Conservation (phyloP, 2,113 vertebrate genomes). For the Bubalus kerabau region DNA sequence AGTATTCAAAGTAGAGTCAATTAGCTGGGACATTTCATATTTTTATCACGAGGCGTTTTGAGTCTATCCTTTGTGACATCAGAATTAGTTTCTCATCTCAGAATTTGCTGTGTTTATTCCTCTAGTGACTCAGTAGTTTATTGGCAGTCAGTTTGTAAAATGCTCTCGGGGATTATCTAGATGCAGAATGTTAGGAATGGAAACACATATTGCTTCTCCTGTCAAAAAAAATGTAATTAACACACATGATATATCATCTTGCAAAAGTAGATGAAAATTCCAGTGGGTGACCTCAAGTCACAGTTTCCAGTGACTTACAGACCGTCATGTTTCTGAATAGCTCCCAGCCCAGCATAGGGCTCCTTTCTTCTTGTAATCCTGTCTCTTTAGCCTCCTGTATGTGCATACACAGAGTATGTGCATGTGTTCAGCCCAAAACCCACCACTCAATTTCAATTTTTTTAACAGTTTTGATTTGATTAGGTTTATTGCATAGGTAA, state of each 20-base stretch:
- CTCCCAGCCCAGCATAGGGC: not conserved
- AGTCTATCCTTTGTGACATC: not conserved
- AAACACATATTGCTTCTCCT: conserved; percentile 7
- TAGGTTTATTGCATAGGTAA: not conserved
- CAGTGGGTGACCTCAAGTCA: not conserved
- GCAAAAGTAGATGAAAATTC: conserved; percentile 27
- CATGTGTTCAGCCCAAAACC: not conserved
- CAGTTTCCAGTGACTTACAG: not conserved
- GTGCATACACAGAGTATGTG: not conserved
- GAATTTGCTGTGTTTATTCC: conserved; percentile 32
- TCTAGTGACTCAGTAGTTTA: conserved; percentile 44
- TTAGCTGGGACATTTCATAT: not conserved
- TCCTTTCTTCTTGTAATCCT: not conserved
- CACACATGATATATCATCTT: not conserved
- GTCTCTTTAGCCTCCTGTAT: not conserved
- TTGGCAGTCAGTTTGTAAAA: conserved; percentile 54
- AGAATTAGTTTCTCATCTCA: conserved; percentile 32
- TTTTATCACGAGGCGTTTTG: conserved; percentile 6
- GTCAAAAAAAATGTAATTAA: conserved; percentile 47
- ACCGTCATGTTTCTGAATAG: not conserved
- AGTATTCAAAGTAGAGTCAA: not conserved
- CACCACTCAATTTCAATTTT: not conserved
- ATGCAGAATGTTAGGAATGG: conserved; percentile 33
- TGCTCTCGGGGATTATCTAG: conserved; percentile 38
- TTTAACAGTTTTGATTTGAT: not conserved